These are phyloP conservation scores for Lepilemur ruficaudatus DNA, from an alignment of 2,797 vertebrate species.

Conservation along the genomic window DNA sequence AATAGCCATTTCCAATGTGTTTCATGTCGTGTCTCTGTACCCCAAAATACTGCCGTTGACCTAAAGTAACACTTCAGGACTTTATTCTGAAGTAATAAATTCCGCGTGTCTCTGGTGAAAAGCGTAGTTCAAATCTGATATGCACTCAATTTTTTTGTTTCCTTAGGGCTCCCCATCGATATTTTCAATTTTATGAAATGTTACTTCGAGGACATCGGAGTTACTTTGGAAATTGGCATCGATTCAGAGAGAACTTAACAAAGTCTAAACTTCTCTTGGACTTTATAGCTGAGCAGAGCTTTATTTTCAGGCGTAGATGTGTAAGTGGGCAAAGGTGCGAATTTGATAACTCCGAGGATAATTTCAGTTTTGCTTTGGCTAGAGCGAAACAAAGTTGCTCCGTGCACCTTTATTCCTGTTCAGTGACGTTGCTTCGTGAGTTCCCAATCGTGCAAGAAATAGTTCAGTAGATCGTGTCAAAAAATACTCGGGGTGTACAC, in stretches of 20 bases:
- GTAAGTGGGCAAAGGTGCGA: not conserved
- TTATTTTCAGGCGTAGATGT: not conserved
- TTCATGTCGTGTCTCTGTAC: not conserved
- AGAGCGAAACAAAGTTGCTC: not conserved
- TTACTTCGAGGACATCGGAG: not conserved
- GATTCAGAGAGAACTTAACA: not conserved
- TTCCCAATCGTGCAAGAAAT: not conserved
- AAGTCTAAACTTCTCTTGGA: not conserved
- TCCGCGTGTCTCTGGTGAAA: not conserved
- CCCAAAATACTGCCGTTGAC: not conserved
- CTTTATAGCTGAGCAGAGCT: not conserved
- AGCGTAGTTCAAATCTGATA: not conserved
- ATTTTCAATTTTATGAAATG: constrained; percentile 3
- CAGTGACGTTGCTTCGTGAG: not conserved
- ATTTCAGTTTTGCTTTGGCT: not conserved
- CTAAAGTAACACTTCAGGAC: not conserved
- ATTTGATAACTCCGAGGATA: not conserved
- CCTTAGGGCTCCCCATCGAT: not conserved
- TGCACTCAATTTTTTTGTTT: not conserved
- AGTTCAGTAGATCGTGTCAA: not conserved
- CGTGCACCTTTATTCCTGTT: not conserved
- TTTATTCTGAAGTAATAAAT: not conserved
- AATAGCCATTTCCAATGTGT: not conserved
- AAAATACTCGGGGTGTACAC: not conserved
- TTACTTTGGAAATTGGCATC: not conserved